Evolutionary conservation across 2,113 vertebrate species (phyloP), one percentile per base, ranked within the genome.

Genomic region (Catharus bicknelli): DNA sequence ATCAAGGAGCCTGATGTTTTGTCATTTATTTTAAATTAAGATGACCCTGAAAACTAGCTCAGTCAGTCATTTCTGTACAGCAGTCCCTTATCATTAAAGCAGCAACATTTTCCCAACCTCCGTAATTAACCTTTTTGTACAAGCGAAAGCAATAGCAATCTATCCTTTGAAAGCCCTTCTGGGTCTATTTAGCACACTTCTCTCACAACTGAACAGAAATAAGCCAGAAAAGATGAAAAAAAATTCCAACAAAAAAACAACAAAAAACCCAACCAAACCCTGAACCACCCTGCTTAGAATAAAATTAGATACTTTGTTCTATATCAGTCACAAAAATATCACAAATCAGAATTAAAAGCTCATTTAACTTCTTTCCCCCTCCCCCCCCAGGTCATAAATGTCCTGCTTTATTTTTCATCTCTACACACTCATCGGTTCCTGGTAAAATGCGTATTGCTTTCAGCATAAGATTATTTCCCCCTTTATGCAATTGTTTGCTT

Each of bases 1-100:
- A 94, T 94, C 95, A 93, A 90, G 92, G 69, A 88, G 88, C 69
- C 92, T 92, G 90, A 95, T 92, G 82, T 94, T 96, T 94, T 95
- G 87, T 81, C 95, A 96, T 95, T 96, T 92, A 94, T 94, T 95
- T 89, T 88, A 92, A 89, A 91, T 91, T 89, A 95, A 70, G 93
- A 96, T 96, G 96, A 94, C 93, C 87, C 54, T 93, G 90, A 94
- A 94, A 96, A 94, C 70, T 72, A 92, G 90, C 93, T 95, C 91
- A 61, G 76, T 92, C 87, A 96, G 81, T 92, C 84, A 94, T 93
- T 90, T 90, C 57, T 88, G 76, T 88, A 75, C 15, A 83, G 79
- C 20, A 93, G 68, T 80, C 90, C 79, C 85, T 94, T 94, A 94
- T 91, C 91, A 94, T 90, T 96, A 94, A 95, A 95, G 85, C 63